Base-by-base conservation (phyloP, 2,113 vertebrate species). In the Alligator sinensis region DNA sequence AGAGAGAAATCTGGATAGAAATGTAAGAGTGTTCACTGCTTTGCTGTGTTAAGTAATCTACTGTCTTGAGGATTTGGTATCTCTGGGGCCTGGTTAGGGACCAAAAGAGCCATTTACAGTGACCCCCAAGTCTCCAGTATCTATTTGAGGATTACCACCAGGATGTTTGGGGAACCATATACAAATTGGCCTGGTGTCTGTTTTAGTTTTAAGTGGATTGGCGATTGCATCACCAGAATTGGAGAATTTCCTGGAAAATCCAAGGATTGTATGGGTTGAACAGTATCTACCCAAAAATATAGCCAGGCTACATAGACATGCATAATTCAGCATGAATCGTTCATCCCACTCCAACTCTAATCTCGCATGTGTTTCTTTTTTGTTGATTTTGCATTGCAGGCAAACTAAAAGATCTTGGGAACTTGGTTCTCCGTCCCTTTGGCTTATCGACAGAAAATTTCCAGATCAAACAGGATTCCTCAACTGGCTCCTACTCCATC, bases 381-480 rank as follows among this genome's bases (percentile, higher is more conserved):
- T 78, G 94, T 93, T 9, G 47, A 74, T 74, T 90, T 90, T 95
- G 59, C 87, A 4, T 94, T 82, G 72, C 90, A 99, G 99, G 98
- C 97, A 99, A 99, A 95, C 98, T 99, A 92, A 99, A 99, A 97
- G 99, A 99, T 96, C 97, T 99, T 91, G 99, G 99, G 55, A 99
- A 99, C 97, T 96, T 99, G 98, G 97, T 99, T 89, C 98, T 99
- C 80, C 98, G 99, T 34, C 99, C 99, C 13, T 99, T 99, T 75
- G 99, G 99, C 89, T 98, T 99, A 77, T 99, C 99, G 15, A 99
- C 99, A 77, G 98, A 97, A 96, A 99, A 99, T 96, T 99, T 99
- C 97, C 99, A 99, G 98, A 96, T 99, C 96, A 99, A 99, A 93
- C 99, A 99, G 97, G 99, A 99, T 95, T 86, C 98, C 5, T 94